phyloP scores from a whole-genome alignment of 2,888 invertebrate species.

The Sphaerophoria taeniata region DNA sequence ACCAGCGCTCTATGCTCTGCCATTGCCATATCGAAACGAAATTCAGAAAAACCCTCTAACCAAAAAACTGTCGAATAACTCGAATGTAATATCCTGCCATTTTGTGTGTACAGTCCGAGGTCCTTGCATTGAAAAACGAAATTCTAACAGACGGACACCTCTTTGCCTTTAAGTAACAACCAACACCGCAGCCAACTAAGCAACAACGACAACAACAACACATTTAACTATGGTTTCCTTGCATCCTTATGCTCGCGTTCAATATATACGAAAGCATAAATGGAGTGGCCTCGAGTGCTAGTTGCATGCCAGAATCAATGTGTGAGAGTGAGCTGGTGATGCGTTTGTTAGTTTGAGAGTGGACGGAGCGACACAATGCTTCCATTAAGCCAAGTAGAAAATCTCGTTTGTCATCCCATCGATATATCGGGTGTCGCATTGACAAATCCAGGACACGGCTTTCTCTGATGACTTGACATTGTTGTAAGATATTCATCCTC shows the following conservation, averaged over 20 bases:
- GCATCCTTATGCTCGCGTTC: conserved; percentile 20
- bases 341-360: conserved; percentile 27
- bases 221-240: not conserved
- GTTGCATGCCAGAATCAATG: conserved; percentile 8
- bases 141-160: not conserved
- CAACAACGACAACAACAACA: not conserved
- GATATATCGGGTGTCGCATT: conserved; percentile 70
- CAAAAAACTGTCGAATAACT: conserved; percentile 61
- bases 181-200: conserved; percentile 5
- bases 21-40: conserved; percentile 45
- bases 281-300: conserved; percentile 25
- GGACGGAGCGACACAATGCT: conserved; percentile 63
- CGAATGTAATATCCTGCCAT: conserved; percentile 58
- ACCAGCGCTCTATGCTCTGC: conserved; percentile 17
- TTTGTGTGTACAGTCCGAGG: conserved; percentile 34
- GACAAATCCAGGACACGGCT: conserved; percentile 69
- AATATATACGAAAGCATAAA: conserved; percentile 21
- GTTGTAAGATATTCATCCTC: conserved; percentile 72
- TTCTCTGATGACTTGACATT: conserved; percentile 69
- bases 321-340: conserved; percentile 14
- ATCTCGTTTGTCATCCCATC: conserved; percentile 74
- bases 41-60: conserved; percentile 47
- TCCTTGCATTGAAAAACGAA: conserved; percentile 31
- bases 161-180: conserved; percentile 54
- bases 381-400: conserved; percentile 73